phyloP scores from a whole-genome alignment of 1,140 invertebrate genomes.

The Anastrepha obliqua region DNA sequence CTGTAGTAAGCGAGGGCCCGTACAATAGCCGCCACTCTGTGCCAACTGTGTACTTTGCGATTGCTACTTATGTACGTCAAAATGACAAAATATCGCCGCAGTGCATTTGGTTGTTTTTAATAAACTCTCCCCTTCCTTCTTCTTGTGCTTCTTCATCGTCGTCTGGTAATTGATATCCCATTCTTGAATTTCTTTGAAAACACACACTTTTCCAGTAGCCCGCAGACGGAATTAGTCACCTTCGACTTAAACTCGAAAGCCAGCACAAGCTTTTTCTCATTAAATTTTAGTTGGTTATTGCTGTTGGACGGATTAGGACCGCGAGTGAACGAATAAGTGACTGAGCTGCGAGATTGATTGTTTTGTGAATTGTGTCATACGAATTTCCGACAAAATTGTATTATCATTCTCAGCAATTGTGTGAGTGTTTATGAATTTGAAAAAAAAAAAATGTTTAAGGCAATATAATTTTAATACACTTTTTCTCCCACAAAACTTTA shows the following conservation, averaged over 20 bases:
- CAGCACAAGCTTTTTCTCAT: background rate
- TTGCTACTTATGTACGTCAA: conserved; percentile 28
- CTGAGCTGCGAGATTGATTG: too few relatives aligned
- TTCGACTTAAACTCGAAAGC: background rate
- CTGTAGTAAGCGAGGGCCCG: background rate
- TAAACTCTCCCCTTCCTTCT: background rate
- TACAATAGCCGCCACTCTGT: background rate
- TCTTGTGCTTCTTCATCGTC: background rate
- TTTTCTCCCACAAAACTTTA: too few relatives aligned
- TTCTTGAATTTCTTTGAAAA: conserved; percentile 32
- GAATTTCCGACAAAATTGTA: too few relatives aligned
- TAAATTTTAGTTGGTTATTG: background rate
- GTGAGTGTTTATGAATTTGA: too few relatives aligned
- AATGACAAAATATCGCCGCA: conserved; percentile 14
- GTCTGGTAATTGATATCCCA: background rate
- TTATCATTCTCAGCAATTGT: too few relatives aligned
- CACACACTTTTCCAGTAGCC: background rate
- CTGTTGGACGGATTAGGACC: background rate
- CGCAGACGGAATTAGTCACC: conserved; percentile 4
- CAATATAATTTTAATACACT: too few relatives aligned
- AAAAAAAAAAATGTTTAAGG: too few relatives aligned
- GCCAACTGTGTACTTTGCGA: background rate
- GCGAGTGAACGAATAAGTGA: too few relatives aligned
- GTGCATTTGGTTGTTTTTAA: background rate
- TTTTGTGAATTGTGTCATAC: too few relatives aligned